phyloP scores from a whole-genome alignment of 1,140 invertebrate genomes.

The Brachionus asplanchnoidis region DNA sequence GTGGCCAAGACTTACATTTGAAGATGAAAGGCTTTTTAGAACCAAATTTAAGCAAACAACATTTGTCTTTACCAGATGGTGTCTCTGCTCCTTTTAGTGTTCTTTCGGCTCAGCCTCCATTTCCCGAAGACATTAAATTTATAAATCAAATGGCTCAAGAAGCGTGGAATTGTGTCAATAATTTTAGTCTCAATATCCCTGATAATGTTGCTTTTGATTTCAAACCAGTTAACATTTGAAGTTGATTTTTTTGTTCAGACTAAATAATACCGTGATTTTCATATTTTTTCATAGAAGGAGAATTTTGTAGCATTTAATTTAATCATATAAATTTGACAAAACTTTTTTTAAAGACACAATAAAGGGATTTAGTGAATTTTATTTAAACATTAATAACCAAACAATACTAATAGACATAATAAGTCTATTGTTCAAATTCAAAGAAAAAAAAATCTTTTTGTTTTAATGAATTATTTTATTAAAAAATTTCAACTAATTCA shows the following conservation, averaged over 20 bases:
- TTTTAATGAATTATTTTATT: too few species aligned
- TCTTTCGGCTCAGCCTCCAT: constrained; percentile 14
- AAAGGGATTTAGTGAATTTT: neutral
- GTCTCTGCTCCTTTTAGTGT: constrained; percentile 32
- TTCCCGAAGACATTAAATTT: constrained; percentile 20
- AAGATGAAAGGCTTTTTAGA: constrained; percentile 28
- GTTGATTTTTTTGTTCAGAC: neutral
- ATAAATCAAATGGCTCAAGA: constrained; percentile 20
- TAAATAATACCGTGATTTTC: neutral
- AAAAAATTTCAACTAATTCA: too few species aligned
- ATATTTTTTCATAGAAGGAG: neutral
- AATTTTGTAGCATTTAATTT: neutral
- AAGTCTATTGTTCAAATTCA: neutral
- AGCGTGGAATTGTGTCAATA: neutral
- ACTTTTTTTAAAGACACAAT: neutral
- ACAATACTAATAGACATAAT: neutral
- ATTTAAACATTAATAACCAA: too few species aligned
- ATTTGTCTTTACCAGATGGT: constrained; percentile 15
- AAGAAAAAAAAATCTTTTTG: neutral
- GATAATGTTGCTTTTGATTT: constrained; percentile 40
- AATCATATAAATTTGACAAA: neutral
- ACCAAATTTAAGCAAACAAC: neutral
- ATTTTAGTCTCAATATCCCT: neutral
- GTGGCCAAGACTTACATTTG: neutral
- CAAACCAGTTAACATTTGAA: constrained; percentile 22